Conservation (phyloP, 1,140 invertebrate genomes). For the Pogonomyrmex californicus region DNA sequence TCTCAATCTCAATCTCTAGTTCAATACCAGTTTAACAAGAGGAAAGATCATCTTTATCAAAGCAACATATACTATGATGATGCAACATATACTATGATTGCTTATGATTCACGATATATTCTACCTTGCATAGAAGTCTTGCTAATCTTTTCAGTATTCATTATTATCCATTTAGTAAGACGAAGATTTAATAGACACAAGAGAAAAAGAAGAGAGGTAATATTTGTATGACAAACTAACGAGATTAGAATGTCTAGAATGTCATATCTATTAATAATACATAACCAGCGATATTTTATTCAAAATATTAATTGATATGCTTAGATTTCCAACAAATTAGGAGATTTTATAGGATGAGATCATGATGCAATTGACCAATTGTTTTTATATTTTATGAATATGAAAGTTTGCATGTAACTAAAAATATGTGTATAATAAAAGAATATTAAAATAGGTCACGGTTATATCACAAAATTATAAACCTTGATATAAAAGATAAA, state of each 20-base stretch:
- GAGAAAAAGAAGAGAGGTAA: not conserved
- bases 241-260: not conserved
- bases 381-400: slow-evolving; percentile 7
- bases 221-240: slow-evolving; percentile 7
- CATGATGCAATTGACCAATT: not conserved
- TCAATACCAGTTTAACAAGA: too few relatives aligned
- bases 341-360: not conserved
- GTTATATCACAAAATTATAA: slow-evolving; percentile 15
- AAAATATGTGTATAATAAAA: not conserved
- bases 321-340: too few relatives aligned
- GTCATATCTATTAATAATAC: slow-evolving; percentile 10
- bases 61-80: too few relatives aligned
- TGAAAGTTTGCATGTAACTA: not conserved
- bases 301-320: not conserved
- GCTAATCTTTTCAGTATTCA: too few relatives aligned
- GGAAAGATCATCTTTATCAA: too few relatives aligned
- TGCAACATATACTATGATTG: too few relatives aligned
- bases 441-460: not conserved
- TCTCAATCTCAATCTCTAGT: too few relatives aligned
- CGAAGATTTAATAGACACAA: too few relatives aligned
- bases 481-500: not conserved
- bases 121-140: too few relatives aligned
- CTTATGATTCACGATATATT: too few relatives aligned
- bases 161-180: too few relatives aligned
- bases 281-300: slow-evolving; percentile 8